Base-by-base conservation (phyloP, 1,140 invertebrate species). In the Colletes latitarsis region DNA sequence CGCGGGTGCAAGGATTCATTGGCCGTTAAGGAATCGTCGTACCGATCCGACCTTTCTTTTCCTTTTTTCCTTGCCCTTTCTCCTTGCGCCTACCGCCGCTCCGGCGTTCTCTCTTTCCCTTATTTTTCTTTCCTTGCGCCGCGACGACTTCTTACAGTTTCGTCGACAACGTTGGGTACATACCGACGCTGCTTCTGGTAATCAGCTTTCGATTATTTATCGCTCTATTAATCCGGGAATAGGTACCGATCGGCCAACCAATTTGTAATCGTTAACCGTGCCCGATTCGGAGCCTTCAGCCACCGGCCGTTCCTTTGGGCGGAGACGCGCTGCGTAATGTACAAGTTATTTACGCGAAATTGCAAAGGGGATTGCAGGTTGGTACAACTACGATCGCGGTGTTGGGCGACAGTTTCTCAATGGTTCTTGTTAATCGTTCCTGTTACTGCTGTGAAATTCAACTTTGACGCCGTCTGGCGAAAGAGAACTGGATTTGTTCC, bases 181-280 rank as follows among this genome's bases (percentile, higher is more conserved):
- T 55, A 67, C 81, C 77, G 82, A 82, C 82, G 85, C 82, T 88
- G 87, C 82, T 89, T 87, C 85, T 79, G 86, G 88, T 90, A 92
- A 89, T 92, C 90, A 92, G 90, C 90, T 91, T 93, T 92, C 87
- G 89, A 92, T 93, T 91, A 93, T 92, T 92, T 91, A 93, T 93
- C 88, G 88, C 87, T 89, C 86, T 90, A 92, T 92, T 92, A 92
- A 92, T 92, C 90, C 88, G 75, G 84, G 86, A 90, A 91, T 88
- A 88, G 89, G 86, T 88, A 88, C 88, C 89, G 88, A 92, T 93
- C 90, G 87, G 86, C 71, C 81, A 83, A 82, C 88, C 89, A 82
- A 93, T 92, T 93, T 93, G 89, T 93, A 91, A 92, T 92, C 92
- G 91, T 93, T 93, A 93, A 89, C 89, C 57, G 88, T 79, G 82